Conservation (phyloP, 1,140 invertebrate genomes). For the Temnothorax nylanderi region DNA sequence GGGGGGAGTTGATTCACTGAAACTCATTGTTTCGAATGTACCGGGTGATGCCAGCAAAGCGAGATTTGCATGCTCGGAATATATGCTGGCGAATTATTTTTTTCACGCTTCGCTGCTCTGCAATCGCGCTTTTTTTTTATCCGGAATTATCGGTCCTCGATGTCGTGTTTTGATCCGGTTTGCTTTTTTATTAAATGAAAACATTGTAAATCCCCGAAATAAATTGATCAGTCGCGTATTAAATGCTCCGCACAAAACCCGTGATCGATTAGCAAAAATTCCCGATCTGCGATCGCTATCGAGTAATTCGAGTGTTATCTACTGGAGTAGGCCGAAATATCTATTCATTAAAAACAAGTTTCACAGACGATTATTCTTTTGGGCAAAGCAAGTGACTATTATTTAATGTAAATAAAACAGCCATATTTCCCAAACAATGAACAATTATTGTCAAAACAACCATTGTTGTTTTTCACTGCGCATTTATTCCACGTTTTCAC, state of each 20-base stretch:
- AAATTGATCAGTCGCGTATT: slow-evolving; percentile 54
- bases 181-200: slow-evolving; percentile 58
- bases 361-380: not conserved
- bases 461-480: not conserved
- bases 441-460: not conserved
- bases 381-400: slow-evolving; percentile 10
- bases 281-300: not conserved
- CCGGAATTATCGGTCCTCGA: slow-evolving; percentile 42
- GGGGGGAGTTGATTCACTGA: slow-evolving; percentile 23
- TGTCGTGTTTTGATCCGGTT: slow-evolving; percentile 48
- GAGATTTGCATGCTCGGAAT: slow-evolving; percentile 52
- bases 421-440: not conserved
- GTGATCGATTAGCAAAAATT: slow-evolving; percentile 46
- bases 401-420: slow-evolving; percentile 20
- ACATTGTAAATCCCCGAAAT: slow-evolving; percentile 24
- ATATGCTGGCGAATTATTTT: slow-evolving; percentile 53
- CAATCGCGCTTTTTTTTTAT: slow-evolving; percentile 29
- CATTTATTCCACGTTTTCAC: not conserved
- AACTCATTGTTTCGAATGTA: slow-evolving; percentile 55
- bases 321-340: not conserved
- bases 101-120: slow-evolving; percentile 42
- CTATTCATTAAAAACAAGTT: slow-evolving; percentile 27
- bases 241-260: slow-evolving; percentile 18
- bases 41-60: slow-evolving; percentile 43
- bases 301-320: slow-evolving; percentile 34